Evolutionary conservation across 2,888 invertebrate species (phyloP), one percentile per base, ranked within the genome.

Genomic region (Dicyrtoma fusca): DNA sequence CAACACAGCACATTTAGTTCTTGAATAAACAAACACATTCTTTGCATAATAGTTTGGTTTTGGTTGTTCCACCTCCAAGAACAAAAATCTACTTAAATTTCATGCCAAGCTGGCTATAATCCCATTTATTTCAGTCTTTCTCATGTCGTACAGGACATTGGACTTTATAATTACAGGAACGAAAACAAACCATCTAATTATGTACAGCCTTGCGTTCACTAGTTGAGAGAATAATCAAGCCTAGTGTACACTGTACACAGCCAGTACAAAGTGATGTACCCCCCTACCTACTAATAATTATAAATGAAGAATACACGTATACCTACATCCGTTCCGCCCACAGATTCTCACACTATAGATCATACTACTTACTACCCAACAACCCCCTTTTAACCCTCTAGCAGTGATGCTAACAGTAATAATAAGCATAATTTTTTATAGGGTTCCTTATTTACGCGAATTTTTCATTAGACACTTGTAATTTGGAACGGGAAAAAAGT

Each of bases 61-160:
- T 34, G 34, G 34, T 51, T 51, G 55, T 55, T 55, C 21, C 55
- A 55, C 21, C 55, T 55, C 55, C 55, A 23, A 21, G 55, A 55
- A 21, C 55, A 55, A 55, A 55, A 55, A 55, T 55, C 55, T 55
- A 55, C 55, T 55, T 55, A 55, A 21, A 55, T 55, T 55, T 55
- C 55, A 55, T 55, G 55, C 21, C 19, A 55, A 55, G 23, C 19
- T 21, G 55, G 55, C 6, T 21, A n/a, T n/a, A 55, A 55, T 5
- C 55, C 21, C 55, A 55, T 55, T 55, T 21, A 21, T 25, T 21
- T 55, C 23, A 21, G 23, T 25, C 55, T 55, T 55, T 55, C 55
- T 23, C 21, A 8, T 55, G 55, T 55, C 55, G 23, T 25, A 55
- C 21, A 34, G 34, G 34, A 34, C 34, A 34, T 34, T 34, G 34